Evolutionary conservation across 2,797 vertebrate genomes (phyloP).

Genomic region (Eremophila alpestris): DNA sequence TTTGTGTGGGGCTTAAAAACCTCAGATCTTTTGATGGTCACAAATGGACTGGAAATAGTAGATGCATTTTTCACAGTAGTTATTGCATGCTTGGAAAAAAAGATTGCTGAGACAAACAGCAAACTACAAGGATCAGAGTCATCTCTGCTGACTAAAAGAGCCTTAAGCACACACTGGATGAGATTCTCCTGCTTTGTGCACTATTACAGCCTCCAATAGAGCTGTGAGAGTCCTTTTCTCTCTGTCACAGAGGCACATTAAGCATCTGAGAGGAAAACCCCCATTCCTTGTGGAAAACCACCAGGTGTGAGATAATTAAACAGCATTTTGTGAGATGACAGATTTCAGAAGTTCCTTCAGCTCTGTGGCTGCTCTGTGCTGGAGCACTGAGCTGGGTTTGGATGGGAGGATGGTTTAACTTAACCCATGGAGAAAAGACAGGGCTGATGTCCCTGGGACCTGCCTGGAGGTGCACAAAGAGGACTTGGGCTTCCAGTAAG

Average conservation of each 20-base stretch:
- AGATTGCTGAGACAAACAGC: constrained; percentile 35
- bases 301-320: neutral
- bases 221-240: neutral
- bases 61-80: constrained; percentile 5
- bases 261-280: neutral
- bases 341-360: neutral
- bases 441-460: constrained; percentile 30
- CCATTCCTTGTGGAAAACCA: neutral
- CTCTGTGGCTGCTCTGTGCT: rapidly evolving
- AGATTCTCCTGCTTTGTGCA: neutral
- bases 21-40: neutral
- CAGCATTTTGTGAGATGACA: neutral
- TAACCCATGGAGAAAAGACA: neutral
- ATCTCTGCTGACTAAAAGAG: neutral
- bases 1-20: constrained; percentile 6
- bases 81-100: constrained; percentile 23
- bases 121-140: neutral
- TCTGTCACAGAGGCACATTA: neutral
- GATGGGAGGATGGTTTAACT: neutral
- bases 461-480: constrained; percentile 44
- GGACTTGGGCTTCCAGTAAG: constrained; percentile 67
- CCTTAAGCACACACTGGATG: neutral
- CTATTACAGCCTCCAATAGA: neutral
- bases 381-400: neutral
- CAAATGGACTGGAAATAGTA: constrained; percentile 30